Evolutionary conservation across 2,113 vertebrate genomes (phyloP).

Genomic region (Bucco capensis): DNA sequence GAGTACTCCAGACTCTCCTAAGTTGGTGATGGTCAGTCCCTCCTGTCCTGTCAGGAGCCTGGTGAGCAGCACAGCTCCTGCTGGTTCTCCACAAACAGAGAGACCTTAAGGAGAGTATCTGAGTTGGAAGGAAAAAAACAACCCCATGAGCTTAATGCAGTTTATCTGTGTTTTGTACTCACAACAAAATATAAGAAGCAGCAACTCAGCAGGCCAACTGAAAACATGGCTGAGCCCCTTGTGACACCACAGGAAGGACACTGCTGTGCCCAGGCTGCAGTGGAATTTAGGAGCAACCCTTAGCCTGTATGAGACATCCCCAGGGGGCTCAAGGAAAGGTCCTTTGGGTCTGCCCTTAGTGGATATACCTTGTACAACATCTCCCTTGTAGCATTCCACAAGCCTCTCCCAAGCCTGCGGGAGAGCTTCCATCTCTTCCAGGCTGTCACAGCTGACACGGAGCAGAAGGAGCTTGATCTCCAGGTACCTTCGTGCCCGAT

Average conservation of each 20-base stretch:
- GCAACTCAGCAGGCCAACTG: background rate
- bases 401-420: constrained; percentile 79
- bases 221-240: fast-evolving
- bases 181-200: fast-evolving
- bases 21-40: background rate
- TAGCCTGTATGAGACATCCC: fast-evolving
- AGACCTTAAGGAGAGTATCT: constrained; percentile 82
- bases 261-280: fast-evolving
- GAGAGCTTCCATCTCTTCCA: constrained; percentile 72
- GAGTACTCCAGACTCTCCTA: fast-evolving
- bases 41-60: background rate
- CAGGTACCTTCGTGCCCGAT: constrained; percentile 73
- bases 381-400: constrained; percentile 56
- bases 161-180: too few species aligned
- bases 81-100: constrained; percentile 80
- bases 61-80: background rate
- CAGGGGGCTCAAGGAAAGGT: fast-evolving
- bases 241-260: fast-evolving
- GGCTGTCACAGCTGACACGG: constrained; percentile 65
- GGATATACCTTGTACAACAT: constrained; percentile 72
- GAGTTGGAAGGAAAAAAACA: constrained; percentile 8
- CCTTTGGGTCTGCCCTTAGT: fast-evolving
- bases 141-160: background rate
- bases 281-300: fast-evolving
- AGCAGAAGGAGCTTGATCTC: constrained; percentile 79